Evolutionary conservation across 2,113 vertebrate species (phyloP), one percentile per base, ranked within the genome.

Genomic region (Notothenia coriiceps): DNA sequence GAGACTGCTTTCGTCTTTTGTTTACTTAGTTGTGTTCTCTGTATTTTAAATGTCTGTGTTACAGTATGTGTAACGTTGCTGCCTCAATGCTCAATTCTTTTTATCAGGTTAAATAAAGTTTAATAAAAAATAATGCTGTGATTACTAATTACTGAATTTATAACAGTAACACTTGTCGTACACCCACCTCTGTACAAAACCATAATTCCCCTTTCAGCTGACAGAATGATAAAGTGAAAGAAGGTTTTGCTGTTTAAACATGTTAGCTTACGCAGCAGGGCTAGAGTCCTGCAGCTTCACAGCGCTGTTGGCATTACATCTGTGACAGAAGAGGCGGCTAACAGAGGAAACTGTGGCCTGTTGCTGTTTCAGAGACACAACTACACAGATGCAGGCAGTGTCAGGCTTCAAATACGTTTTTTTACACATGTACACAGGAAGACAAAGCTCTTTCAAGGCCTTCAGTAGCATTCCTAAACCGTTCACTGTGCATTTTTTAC

Each of bases 261-360:
- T 44, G 33, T 49, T 43, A 43, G 47, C 33, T 60, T 35, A 11
- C 33, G n/a, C 13, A 70, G 35, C 67, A 80, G 18, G 5, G 29
- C 49, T 52, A 50, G 73, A 71, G 62, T 68, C 74, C 33, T 66
- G 60, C 67, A 70, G 74, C 46, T 66, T 50, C 70, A 59, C 71
- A 63, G 40, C 25, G 25, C 61, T 79, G 82, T 54, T 25, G 57
- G 76, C 62, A 62, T 77, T 76, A 73, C 74, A 51, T 13, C 49
- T 77, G 63, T 70, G 73, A 70, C 68, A 44, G 50, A 33, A 60
- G 61, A 57, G 60, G 66, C 55, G 20, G n/a, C 40, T 18, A 12
- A 44, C n/a, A 18, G 35, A 56, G 52, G 67, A 6, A 56, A 40
- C 35, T 4, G 20, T 54, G 20, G 66, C 15, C 8, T 61, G 33